Percentiles rank a stretch among this genome's conserved stretches.
Conservation (phyloP, 2,797 vertebrate species). For the Rhinogobio ventralis region DNA sequence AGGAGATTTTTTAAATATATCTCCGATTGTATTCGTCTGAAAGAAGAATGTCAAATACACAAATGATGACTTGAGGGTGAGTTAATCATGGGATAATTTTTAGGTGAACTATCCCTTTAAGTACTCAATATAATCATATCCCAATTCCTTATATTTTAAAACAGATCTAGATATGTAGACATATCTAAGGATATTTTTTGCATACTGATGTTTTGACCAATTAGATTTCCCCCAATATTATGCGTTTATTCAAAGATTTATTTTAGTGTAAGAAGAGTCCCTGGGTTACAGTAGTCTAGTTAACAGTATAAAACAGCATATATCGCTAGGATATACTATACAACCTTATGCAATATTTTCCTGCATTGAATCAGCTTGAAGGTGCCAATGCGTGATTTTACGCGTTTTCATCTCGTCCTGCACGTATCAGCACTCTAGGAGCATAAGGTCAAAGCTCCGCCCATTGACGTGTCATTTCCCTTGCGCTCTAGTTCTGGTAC, state of each 20-base stretch:
- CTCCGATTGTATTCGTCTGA: too few species aligned
- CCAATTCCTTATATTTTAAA: neutral
- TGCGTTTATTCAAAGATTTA: neutral
- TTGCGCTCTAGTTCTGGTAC: conserved; percentile 30
- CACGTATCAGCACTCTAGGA: conserved; percentile 18
- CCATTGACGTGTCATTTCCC: conserved; percentile 37
- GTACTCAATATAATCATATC: neutral
- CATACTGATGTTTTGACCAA: neutral
- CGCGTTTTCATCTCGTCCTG: conserved; percentile 13
- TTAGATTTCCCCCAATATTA: neutral
- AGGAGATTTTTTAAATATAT: too few species aligned
- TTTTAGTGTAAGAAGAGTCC: neutral
- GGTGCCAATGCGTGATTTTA: too few species aligned
- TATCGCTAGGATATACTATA: neutral
- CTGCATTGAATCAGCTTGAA: conserved; percentile 37
- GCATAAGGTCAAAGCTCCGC: conserved; percentile 42
- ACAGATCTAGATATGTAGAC: neutral
- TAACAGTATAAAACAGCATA: neutral
- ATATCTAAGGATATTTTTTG: neutral
- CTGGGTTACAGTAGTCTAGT: neutral
- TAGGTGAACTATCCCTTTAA: neutral
- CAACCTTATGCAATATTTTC: conserved; percentile 11
- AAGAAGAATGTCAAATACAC: too few species aligned
- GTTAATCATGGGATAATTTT: too few species aligned
- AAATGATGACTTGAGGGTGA: too few species aligned